These are phyloP conservation scores for Melanophora roralis DNA, from an alignment of 2,888 invertebrate genomes.

Conservation along the genomic window DNA sequence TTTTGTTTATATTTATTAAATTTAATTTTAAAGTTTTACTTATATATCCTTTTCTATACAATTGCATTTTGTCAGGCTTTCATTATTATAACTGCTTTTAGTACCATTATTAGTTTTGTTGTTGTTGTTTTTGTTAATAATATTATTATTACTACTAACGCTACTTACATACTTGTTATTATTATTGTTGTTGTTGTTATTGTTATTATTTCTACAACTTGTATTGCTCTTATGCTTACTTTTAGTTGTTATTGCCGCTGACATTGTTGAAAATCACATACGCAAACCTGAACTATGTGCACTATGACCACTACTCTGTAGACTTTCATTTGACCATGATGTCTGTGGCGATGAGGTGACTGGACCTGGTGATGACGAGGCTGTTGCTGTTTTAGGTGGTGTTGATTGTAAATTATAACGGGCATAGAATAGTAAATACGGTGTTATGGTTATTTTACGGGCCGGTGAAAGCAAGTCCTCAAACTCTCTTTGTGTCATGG, in stretches of 20 bases:
- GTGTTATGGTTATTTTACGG: slow-evolving; percentile 87
- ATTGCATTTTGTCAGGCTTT: slow-evolving; percentile 62
- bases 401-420: slow-evolving; percentile 78
- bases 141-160: slow-evolving; percentile 23
- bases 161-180: not conserved
- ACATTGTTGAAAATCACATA: slow-evolving; percentile 67
- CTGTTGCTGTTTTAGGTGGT: slow-evolving; percentile 54
- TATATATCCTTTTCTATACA: slow-evolving; percentile 62
- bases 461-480: slow-evolving; percentile 86
- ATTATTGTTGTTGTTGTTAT: not conserved
- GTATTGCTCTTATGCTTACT: slow-evolving; percentile 54
- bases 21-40: slow-evolving; percentile 43
- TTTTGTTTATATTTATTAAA: slow-evolving; percentile 26
- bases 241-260: slow-evolving; percentile 41
- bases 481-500: slow-evolving; percentile 87
- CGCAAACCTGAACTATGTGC: slow-evolving; percentile 59
- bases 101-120: slow-evolving; percentile 29
- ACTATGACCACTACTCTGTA: slow-evolving; percentile 65
- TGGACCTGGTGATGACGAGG: slow-evolving; percentile 49
- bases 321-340: slow-evolving; percentile 73
- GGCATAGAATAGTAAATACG: slow-evolving; percentile 91
- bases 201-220: slow-evolving; percentile 30
- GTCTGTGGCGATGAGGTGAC: slow-evolving; percentile 64
- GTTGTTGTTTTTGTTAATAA: not conserved
- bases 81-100: slow-evolving; percentile 34